phyloP scores from a whole-genome alignment of 2,113 vertebrate genomes.

The Xenotilapia longispinis region DNA sequence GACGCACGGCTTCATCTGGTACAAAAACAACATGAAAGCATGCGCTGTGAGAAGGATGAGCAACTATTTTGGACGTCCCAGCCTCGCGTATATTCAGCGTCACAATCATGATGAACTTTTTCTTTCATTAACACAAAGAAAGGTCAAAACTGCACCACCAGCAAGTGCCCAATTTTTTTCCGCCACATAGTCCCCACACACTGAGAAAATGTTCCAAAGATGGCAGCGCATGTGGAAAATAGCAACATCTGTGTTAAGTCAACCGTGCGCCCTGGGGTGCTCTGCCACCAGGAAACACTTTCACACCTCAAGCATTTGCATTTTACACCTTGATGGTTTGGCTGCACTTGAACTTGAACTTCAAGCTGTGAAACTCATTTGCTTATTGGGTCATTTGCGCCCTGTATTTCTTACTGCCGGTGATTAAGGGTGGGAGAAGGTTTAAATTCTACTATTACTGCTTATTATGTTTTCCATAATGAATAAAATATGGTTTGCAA shows the following conservation, averaged over 20 bases:
- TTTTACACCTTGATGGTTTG: constrained; percentile 3
- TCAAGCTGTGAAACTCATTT: not conserved
- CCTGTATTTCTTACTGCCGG: not conserved
- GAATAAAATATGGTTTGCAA: not conserved
- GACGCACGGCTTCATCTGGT: not conserved
- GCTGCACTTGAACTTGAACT: constrained; percentile 6
- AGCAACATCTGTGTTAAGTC: not conserved
- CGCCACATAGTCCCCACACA: not conserved
- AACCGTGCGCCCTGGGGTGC: not conserved
- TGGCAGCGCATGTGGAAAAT: not conserved
- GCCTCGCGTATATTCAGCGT: not conserved
- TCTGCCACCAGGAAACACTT: not conserved
- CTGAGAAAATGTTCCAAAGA: not conserved
- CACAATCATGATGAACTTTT: not conserved
- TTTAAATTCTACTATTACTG: not conserved
- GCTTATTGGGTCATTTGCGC: not conserved
- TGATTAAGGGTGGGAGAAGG: not conserved
- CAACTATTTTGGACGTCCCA: not conserved
- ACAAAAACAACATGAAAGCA: not conserved
- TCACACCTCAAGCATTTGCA: not conserved
- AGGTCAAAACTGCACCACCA: not conserved
- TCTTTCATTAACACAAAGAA: not conserved
- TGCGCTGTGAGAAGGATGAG: not conserved
- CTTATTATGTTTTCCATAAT: not conserved
- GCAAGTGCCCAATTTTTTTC: not conserved